phyloP scores from a whole-genome alignment of 1,140 invertebrate species.

The Parasteatoda tepidariorum region DNA sequence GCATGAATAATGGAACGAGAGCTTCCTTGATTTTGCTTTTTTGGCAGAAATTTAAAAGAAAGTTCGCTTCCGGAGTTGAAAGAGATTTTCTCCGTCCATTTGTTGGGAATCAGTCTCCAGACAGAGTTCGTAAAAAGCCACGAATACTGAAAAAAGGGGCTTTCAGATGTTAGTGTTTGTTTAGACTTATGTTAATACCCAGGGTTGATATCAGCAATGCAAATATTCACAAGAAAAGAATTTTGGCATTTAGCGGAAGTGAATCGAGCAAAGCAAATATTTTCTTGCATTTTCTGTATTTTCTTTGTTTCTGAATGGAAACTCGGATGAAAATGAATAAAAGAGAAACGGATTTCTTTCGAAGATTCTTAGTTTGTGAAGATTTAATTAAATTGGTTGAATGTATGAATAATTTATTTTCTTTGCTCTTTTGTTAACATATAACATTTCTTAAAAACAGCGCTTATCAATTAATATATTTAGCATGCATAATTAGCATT shows the following conservation, averaged over 20 bases:
- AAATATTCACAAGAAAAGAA: constrained; percentile 6
- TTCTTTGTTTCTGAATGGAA: neutral
- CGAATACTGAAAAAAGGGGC: neutral
- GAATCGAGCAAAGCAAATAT: neutral
- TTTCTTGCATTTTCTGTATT: neutral
- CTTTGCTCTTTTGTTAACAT: no score
- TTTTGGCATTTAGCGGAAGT: constrained; percentile 26
- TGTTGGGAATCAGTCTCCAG: neutral
- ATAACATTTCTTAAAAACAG: no score
- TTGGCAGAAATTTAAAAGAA: neutral
- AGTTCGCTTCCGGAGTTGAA: neutral
- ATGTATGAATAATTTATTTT: no score
- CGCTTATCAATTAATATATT: no score
- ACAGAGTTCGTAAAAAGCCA: neutral
- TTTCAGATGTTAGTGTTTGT: neutral
- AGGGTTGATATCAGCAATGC: constrained; percentile 4
- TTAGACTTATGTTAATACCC: constrained; percentile 26
- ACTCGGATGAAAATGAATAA: no score
- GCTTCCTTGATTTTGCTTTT: neutral
- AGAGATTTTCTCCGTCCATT: neutral
- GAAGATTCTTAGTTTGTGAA: no score
- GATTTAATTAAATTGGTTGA: no score
- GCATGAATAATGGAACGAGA: neutral
- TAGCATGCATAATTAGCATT: no score
- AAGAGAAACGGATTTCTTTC: no score